Percentiles rank a stretch among this genome's conserved stretches.
These are phyloP conservation scores for Cordylochernes scorpioides DNA, from an alignment of 2,888 invertebrate species.

Conservation along the genomic window DNA sequence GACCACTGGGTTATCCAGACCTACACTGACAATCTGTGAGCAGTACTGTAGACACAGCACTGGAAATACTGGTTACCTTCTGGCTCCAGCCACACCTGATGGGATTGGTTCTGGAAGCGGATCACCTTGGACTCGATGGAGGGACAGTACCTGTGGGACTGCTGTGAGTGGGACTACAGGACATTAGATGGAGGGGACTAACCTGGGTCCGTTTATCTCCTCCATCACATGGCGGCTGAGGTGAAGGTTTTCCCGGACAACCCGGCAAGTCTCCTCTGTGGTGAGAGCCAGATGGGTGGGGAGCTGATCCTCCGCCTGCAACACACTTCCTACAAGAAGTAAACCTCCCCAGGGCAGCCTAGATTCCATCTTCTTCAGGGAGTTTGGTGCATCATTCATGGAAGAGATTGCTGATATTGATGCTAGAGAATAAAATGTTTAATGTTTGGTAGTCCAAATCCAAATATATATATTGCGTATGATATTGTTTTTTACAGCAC, in stretches of 20 bases:
- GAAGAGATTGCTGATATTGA: too few species aligned
- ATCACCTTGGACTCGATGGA: neutral
- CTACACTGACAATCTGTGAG: constrained; percentile 14
- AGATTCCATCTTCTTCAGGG: too few species aligned
- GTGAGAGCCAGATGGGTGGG: constrained; percentile 43
- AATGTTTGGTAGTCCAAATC: too few species aligned
- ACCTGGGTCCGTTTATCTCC: constrained; percentile 41
- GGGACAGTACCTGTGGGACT: constrained; percentile 3
- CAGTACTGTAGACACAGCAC: neutral
- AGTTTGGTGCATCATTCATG: too few species aligned
- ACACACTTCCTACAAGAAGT: too few species aligned
- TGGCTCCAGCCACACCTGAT: neutral
- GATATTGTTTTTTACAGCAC: too few species aligned
- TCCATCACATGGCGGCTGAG: constrained; percentile 46
- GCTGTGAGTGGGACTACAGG: too few species aligned
- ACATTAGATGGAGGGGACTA: too few species aligned
- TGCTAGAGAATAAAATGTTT: too few species aligned
- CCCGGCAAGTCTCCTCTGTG: constrained; percentile 32
- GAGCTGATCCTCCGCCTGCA: constrained; percentile 39
- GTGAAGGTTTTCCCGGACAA: constrained; percentile 43
- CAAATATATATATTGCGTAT: too few species aligned
- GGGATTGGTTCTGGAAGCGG: neutral
- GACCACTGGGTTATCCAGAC: constrained; percentile 32
- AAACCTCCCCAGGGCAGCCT: too few species aligned
- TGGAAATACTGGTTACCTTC: too few species aligned